A percentile compares a stretch with the other conserved stretches of the same genome.
Evolutionary conservation across 2,888 invertebrate genomes (phyloP).

Genomic region (Rhamphomyia laevipes): DNA sequence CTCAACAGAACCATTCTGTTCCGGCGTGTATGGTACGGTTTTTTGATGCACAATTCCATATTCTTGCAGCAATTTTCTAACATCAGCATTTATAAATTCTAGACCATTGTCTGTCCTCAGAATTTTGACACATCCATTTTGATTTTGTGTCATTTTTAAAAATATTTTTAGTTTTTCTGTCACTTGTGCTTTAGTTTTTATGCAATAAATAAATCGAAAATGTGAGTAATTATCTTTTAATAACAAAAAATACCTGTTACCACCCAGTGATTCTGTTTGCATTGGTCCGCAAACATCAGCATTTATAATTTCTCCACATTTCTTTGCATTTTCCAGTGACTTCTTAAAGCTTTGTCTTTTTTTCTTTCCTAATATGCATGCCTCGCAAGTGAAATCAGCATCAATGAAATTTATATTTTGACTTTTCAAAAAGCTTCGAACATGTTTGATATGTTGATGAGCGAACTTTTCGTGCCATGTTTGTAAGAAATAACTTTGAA

Average conservation of each 20-base stretch:
- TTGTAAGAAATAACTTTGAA: not conserved
- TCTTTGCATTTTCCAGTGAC: not conserved
- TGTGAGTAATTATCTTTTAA: too few species aligned
- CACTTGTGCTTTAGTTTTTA: too few species aligned
- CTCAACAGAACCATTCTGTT: conserved; percentile 13
- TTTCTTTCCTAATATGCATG: not conserved
- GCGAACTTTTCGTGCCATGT: not conserved
- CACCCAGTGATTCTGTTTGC: not conserved
- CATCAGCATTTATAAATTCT: conserved; percentile 9
- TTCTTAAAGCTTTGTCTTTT: not conserved
- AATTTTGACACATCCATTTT: too few species aligned
- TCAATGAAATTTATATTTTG: not conserved
- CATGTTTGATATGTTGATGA: not conserved
- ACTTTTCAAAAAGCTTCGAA: not conserved
- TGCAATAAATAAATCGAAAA: too few species aligned
- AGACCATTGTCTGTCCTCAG: conserved; percentile 7
- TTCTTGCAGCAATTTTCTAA: conserved; percentile 6
- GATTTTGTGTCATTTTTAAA: too few species aligned
- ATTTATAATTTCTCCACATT: not conserved
- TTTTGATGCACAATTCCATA: conserved; percentile 10
- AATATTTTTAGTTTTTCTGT: too few species aligned
- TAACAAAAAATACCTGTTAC: too few species aligned
- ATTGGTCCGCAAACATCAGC: not conserved
- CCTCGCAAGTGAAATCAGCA: too few species aligned
- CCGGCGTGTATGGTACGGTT: conserved; percentile 11